Evolutionary conservation across 2,113 vertebrate species (phyloP).

Genomic region (Indri indri): DNA sequence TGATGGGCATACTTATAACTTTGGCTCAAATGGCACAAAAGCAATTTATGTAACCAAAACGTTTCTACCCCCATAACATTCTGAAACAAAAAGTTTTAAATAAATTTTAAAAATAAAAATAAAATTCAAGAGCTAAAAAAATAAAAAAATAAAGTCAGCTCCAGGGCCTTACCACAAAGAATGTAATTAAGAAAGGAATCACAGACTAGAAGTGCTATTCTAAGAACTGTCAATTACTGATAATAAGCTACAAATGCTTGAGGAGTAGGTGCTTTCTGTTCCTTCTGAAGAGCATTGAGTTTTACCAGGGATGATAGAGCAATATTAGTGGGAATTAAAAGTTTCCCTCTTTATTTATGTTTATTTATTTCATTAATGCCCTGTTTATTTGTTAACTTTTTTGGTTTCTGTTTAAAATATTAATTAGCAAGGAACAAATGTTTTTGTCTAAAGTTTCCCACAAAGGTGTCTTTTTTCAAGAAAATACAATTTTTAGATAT

Average conservation of each 20-base stretch:
- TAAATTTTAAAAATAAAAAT: too few relatives aligned
- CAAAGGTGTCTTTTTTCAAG: background rate
- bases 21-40: too few relatives aligned
- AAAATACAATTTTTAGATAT: background rate
- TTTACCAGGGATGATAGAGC: background rate
- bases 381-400: background rate
- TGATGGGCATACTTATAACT: too few relatives aligned
- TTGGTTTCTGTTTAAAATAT: background rate
- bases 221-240: background rate
- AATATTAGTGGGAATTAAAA: background rate
- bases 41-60: too few relatives aligned
- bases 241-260: background rate
- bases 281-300: background rate
- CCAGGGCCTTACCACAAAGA: background rate
- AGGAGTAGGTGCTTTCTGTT: background rate
- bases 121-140: too few relatives aligned
- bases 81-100: too few relatives aligned
- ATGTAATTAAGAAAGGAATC: background rate
- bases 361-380: background rate
- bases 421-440: background rate
- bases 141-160: background rate
- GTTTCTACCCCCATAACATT: too few relatives aligned
- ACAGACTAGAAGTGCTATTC: background rate
- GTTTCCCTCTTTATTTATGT: background rate
- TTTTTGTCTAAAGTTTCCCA: background rate